Evolutionary conservation across 2,888 invertebrate species (phyloP), one percentile per base, ranked within the genome.

Genomic region (Thera obeliscata): DNA sequence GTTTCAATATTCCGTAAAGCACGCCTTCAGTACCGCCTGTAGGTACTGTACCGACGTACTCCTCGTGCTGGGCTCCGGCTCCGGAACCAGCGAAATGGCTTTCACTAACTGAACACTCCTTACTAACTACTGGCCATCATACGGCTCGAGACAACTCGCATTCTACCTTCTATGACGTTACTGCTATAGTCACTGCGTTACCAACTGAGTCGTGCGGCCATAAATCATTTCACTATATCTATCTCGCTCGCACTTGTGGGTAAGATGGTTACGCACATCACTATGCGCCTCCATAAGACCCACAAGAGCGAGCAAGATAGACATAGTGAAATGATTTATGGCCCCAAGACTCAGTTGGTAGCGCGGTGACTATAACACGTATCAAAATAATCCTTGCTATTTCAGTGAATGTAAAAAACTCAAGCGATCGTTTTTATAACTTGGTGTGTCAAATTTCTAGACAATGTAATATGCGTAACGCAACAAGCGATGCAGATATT

Each of bases 1-100:
- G 68, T 66, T 72, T 70, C 62, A 50, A 68, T 66, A 64, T 70
- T 68, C 36, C 22, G 58, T 66, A 56, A 38, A 41, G 41, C n/a
- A 61, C 58, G 67, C 64, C 41, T 38, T 46, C 57, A 50, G 50
- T 12, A 5, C 4, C 12, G 43, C 43, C 43, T 46, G 9, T 9
- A 46, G 2, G 8, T 6, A 2, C 43, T 38, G 38, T 38, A 38
- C 38, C n/a, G 11, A 0, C 57, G 9, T 58, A 68, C 68, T 61
- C 61, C 64, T 64, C 64, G 54, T 61, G n/a, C 35, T 52, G 64
- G 64, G 64, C 64, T 49, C 6, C 46, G 67, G 57, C 22, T 22
- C 22, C 22, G 22, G 52, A 57, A 54, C 67, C 56, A 58, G 60
- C 61, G 56, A 61, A 68, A 64, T 64, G 64, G 58, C 68, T 64